phyloP scores from a whole-genome alignment of 2,113 vertebrate species.

The Meriones unguiculatus region DNA sequence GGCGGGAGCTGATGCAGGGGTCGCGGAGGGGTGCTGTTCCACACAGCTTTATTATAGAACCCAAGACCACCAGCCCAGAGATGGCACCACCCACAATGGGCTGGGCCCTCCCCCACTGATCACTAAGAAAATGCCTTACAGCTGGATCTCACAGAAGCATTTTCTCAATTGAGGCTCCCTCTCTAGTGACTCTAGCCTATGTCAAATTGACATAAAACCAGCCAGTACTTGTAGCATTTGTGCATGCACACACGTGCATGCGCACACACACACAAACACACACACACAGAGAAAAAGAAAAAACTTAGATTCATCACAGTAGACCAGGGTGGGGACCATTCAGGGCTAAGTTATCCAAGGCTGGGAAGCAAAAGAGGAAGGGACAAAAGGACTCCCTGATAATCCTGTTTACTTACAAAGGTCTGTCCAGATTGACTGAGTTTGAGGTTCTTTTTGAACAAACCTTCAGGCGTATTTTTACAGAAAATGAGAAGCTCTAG shows the following conservation, averaged over 20 bases:
- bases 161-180: background rate
- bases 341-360: background rate
- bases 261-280: background rate
- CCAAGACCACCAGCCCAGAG: background rate
- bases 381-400: background rate
- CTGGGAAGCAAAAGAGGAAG: background rate
- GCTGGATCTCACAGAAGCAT: background rate
- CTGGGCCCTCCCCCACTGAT: background rate
- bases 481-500: background rate
- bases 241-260: background rate
- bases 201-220: background rate
- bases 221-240: background rate
- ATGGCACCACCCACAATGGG: background rate
- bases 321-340: accelerated
- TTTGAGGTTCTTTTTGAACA: background rate
- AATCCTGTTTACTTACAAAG: background rate
- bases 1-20: background rate
- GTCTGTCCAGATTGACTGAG: background rate
- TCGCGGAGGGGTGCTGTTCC: background rate
- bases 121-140: background rate
- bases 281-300: background rate
- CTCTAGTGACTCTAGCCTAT: background rate
- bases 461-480: background rate
- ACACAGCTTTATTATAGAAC: background rate
- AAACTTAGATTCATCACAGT: background rate